Evolutionary conservation across 1,140 invertebrate species (phyloP), one percentile per base, ranked within the genome.

Genomic region (Bilobella aurantiaca): DNA sequence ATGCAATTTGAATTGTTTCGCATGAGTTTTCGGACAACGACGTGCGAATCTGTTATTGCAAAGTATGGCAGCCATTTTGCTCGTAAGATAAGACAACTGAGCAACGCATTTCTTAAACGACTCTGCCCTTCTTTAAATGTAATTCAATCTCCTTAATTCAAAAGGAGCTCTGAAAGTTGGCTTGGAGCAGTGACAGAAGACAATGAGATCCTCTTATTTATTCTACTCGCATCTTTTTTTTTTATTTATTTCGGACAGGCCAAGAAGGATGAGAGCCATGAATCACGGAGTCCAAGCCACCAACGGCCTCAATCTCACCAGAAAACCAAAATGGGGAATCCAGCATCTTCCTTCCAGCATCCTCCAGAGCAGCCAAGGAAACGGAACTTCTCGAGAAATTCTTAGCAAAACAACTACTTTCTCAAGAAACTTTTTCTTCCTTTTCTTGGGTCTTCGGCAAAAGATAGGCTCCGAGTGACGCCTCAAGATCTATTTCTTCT

Each of bases 201-300:
- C n/a, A n/a, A n/a, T n/a, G n/a, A n/a, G n/a, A n/a, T n/a, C 21
- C 49, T 53, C 25, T 64, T 68, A 68, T 68, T 68, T 68, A 68
- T 68, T 63, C 67, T 42, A n/a, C n/a, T 42, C n/a, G n/a, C n/a
- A n/a, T n/a, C 8, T n/a, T n/a, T 42, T 12, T 23, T 53, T 53
- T 65, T 58, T 68, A 68, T 68, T 68, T 68, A 68, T 68, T 58
- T 68, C 32, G 63, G 67, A 68, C 67, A 65, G 62, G 63, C 30
- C 8, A 64, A 65, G 59, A 68, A 65, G 37, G 37, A 62, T 61
- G 67, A 63, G 30, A 28, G 58, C 56, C 62, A 68, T 68, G 67
- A 68, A 68, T 68, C 67, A 68, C 67, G 23, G 37, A 8, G 8
- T 18, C 12, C 49, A 16, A 14, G 25, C 49, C 49, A 53, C 49